Conservation (phyloP, 2,888 invertebrate species). For the Andrena dorsata region DNA sequence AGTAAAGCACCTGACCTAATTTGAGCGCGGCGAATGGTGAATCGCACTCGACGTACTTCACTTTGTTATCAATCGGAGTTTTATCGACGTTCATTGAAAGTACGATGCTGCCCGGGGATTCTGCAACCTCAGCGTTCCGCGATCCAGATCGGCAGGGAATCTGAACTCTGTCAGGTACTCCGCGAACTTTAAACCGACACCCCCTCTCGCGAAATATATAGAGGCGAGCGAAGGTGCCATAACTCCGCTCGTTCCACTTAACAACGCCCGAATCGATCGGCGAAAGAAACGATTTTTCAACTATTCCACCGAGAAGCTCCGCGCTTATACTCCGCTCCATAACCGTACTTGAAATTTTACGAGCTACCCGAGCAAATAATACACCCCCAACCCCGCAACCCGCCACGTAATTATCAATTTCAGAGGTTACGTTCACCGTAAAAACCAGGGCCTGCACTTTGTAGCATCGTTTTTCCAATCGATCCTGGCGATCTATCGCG, state of each 20-base stretch:
- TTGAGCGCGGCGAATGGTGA: conserved; percentile 33
- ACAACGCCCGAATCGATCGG: conserved; percentile 53
- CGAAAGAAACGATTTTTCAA: conserved; percentile 43
- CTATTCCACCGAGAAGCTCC: background rate
- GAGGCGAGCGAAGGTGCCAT: conserved; percentile 57
- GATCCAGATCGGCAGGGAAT: conserved; percentile 53
- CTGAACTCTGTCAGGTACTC: conserved; percentile 48
- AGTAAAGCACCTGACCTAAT: conserved; percentile 59
- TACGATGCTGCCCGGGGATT: conserved; percentile 62
- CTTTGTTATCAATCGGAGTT: conserved; percentile 72
- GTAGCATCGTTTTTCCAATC: background rate
- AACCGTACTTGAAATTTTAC: conserved; percentile 19
- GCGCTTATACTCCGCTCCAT: background rate
- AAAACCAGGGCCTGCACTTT: background rate
- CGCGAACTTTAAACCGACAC: conserved; percentile 62
- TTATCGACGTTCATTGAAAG: conserved; percentile 70
- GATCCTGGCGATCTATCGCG: background rate
- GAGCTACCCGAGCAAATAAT: conserved; percentile 25
- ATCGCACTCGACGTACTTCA: conserved; percentile 51
- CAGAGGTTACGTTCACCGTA: background rate
- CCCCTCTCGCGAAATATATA: conserved; percentile 43
- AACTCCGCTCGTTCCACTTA: conserved; percentile 63
- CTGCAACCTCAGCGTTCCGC: conserved; percentile 64
- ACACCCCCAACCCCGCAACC: background rate
- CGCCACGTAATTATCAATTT: conserved; percentile 43